A percentile compares a stretch with the other conserved stretches of the same genome.
Evolutionary conservation across 2,888 invertebrate species (phyloP).

Genomic region (Conops quadrifasciatus): DNA sequence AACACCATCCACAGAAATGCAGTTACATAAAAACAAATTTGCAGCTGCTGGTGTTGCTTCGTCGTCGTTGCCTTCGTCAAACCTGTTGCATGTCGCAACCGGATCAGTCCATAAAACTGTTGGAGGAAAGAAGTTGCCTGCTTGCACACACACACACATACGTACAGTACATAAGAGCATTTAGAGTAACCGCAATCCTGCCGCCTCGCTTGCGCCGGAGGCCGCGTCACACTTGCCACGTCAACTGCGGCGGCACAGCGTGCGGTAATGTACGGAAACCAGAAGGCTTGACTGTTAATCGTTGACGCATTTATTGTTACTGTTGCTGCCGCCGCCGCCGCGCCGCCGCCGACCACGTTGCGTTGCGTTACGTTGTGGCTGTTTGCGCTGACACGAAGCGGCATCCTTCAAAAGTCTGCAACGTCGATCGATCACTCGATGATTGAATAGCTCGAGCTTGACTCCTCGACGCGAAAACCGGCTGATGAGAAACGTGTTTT

Average conservation of each 20-base stretch:
- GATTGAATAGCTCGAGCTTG: background rate
- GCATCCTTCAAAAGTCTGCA: background rate
- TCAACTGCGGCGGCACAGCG: too few species aligned
- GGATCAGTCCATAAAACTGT: background rate
- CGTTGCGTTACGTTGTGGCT: background rate
- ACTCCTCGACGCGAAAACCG: background rate
- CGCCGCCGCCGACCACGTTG: background rate
- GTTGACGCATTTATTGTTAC: too few species aligned
- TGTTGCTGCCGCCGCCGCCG: too few species aligned
- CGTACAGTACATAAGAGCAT: too few species aligned
- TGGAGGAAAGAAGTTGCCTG: background rate
- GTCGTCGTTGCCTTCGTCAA: background rate
- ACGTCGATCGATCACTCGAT: constrained; percentile 1
- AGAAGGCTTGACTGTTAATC: too few species aligned
- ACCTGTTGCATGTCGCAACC: too few species aligned
- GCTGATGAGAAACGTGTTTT: background rate
- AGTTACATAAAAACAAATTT: background rate
- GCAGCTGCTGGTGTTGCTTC: background rate
- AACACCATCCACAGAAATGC: too few species aligned
- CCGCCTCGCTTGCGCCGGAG: too few species aligned
- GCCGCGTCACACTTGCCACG: too few species aligned
- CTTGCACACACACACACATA: too few species aligned
- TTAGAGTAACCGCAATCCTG: too few species aligned
- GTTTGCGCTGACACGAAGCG: background rate
- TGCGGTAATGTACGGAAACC: too few species aligned